Evolutionary conservation across 2,113 vertebrate species (phyloP).

Genomic region (Isurus oxyrinchus): DNA sequence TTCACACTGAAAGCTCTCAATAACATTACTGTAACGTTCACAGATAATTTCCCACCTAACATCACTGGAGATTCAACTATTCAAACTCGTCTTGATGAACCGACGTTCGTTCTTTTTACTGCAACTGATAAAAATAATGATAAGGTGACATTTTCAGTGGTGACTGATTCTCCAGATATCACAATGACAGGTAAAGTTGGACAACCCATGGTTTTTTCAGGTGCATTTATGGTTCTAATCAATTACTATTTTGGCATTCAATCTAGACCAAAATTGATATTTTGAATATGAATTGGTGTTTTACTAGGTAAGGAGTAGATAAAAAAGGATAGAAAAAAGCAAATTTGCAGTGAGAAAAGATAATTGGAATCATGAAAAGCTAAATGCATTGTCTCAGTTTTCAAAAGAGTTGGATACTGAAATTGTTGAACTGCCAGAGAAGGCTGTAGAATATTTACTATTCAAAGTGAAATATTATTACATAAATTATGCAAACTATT

Average conservation of each 20-base stretch:
- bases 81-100: conserved; percentile 20
- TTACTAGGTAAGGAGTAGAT: not conserved
- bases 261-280: not conserved
- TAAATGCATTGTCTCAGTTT: not conserved
- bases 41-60: conserved; percentile 44
- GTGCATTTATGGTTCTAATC: not conserved
- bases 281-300: not conserved
- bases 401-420: not conserved
- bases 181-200: conserved; percentile 40
- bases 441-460: not conserved
- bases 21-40: not conserved
- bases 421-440: not conserved
- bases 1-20: not conserved
- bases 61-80: conserved; percentile 39
- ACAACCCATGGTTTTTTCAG: not conserved
- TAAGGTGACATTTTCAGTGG: conserved; percentile 38
- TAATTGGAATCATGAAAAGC: not conserved
- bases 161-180: conserved; percentile 41
- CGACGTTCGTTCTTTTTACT: conserved; percentile 34
- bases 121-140: conserved; percentile 40
- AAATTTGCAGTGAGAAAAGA: not conserved
- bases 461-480: not conserved
- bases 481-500: not conserved
- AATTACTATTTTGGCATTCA: not conserved
- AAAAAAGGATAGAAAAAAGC: not conserved